Evolutionary conservation across 1,140 invertebrate genomes (phyloP).

Genomic region (Drosophila nebulosa): DNA sequence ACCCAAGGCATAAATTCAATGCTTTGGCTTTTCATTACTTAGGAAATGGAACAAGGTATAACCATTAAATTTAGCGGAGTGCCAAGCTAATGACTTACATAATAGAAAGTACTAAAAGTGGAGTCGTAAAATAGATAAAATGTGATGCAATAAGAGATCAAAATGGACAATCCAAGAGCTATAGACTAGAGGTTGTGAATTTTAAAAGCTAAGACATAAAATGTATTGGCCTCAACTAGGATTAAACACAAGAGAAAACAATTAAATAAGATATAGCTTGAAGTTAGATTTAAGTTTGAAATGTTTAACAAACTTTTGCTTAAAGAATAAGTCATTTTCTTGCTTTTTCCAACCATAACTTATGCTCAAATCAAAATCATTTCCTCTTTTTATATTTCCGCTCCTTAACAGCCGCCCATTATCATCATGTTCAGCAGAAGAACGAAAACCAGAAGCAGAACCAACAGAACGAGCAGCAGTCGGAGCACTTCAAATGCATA

Average conservation of each 20-base stretch:
- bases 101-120: slow-evolving; percentile 59
- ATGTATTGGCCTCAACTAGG: not conserved
- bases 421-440: slow-evolving; percentile 5
- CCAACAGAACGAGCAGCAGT: not conserved
- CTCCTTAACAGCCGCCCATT: slow-evolving; percentile 3
- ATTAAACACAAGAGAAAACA: not conserved
- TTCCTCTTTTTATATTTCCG: slow-evolving; percentile 8
- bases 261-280: too few relatives aligned
- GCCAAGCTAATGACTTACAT: slow-evolving; percentile 63
- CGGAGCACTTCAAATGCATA: slow-evolving; percentile 20
- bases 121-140: slow-evolving; percentile 63
- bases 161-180: slow-evolving; percentile 9
- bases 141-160: slow-evolving; percentile 27
- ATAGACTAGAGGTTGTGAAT: slow-evolving; percentile 16
- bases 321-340: not conserved
- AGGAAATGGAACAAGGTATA: slow-evolving; percentile 16
- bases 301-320: not conserved
- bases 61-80: slow-evolving; percentile 45
- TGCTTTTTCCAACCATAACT: slow-evolving; percentile 12
- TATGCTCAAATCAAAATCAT: slow-evolving; percentile 29
- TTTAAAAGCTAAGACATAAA: slow-evolving; percentile 28
- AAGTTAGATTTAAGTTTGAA: too few relatives aligned
- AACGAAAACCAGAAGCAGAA: not conserved
- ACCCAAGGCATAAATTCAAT: slow-evolving; percentile 50
- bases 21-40: slow-evolving; percentile 34